A percentile compares a stretch with the other conserved stretches of the same genome.
Conservation (phyloP, 2,797 vertebrate species). For the Enteromius fasciolatus region DNA sequence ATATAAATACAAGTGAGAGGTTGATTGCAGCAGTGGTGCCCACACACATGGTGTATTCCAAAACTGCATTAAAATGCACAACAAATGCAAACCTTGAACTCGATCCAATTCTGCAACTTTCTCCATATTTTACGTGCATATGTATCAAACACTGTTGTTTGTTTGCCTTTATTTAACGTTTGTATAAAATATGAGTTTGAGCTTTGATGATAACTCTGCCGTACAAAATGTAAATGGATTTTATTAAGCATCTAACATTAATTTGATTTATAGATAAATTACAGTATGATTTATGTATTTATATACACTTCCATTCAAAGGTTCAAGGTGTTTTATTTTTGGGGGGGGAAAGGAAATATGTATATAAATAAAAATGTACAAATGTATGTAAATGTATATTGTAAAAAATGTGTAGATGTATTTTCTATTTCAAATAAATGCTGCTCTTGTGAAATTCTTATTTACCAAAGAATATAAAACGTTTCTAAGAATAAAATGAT, state of each 20-base stretch:
- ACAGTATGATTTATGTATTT: neutral
- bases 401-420: too few relatives aligned
- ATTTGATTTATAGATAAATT: neutral
- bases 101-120: neutral
- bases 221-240: neutral
- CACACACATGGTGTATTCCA: neutral
- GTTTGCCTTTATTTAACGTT: neutral
- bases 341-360: too few relatives aligned
- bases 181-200: neutral
- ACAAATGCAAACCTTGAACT: neutral
- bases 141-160: neutral
- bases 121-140: neutral
- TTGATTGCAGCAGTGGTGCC: neutral
- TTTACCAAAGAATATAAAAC: neutral
- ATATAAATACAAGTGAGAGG: neutral
- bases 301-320: neutral
- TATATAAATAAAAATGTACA: too few relatives aligned
- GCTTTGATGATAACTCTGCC: neutral
- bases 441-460: neutral
- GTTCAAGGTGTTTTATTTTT: neutral
- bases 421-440: neutral
- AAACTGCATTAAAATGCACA: neutral
- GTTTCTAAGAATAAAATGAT: neutral
- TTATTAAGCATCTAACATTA: neutral
- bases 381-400: too few relatives aligned